A percentile compares a stretch with the other conserved stretches of the same genome.
These are phyloP conservation scores for Lasaia peninsularis DNA, from an alignment of 1,140 invertebrate species.

Conservation along the genomic window DNA sequence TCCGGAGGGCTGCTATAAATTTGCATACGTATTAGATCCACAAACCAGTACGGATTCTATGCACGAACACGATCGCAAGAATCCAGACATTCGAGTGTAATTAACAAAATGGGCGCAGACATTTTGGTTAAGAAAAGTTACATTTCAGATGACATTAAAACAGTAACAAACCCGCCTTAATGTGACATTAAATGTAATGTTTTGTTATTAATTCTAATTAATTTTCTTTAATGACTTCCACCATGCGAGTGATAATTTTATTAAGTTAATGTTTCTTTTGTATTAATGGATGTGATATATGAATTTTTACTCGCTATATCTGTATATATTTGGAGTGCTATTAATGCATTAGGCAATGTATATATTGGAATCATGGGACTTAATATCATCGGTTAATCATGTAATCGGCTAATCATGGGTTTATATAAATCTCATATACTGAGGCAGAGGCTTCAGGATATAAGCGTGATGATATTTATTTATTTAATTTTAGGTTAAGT, in stretches of 20 bases:
- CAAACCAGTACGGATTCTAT: constrained; percentile 45
- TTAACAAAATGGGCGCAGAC: constrained; percentile 21
- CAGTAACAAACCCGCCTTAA: constrained; percentile 1
- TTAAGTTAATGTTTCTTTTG: too few species aligned
- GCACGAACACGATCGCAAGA: constrained; percentile 34
- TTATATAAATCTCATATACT: too few species aligned
- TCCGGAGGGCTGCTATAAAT: constrained; percentile 63
- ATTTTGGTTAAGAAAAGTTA: constrained; percentile 7
- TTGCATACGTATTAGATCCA: constrained; percentile 66
- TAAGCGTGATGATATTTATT: too few species aligned
- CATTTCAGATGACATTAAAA: constrained; percentile 1
- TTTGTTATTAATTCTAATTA: neutral
- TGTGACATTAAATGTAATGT: constrained; percentile 1
- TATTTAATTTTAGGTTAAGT: too few species aligned
- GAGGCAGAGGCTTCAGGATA: too few species aligned
- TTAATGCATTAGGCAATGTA: too few species aligned
- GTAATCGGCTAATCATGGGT: too few species aligned
- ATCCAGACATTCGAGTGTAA: constrained; percentile 24
- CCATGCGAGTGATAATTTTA: neutral
- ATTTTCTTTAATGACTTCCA: neutral
- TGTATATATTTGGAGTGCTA: too few species aligned
- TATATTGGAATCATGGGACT: too few species aligned
- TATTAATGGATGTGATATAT: too few species aligned
- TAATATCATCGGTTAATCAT: too few species aligned
- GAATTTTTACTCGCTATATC: too few species aligned